phyloP scores from a whole-genome alignment of 2,113 vertebrate genomes.

The Elephas maximus region DNA sequence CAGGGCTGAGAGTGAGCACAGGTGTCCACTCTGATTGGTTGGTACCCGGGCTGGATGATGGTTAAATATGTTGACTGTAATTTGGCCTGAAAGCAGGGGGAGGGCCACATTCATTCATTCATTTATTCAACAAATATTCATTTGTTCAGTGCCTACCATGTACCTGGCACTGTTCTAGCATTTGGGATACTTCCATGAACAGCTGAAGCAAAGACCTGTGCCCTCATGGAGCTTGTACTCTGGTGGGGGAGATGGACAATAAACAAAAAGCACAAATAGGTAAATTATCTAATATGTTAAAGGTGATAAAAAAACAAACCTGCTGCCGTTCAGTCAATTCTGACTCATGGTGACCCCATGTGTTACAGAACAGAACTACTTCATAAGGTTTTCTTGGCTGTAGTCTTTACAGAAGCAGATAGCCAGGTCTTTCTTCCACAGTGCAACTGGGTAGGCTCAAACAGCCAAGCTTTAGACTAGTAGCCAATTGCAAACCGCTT shows the following conservation, averaged over 20 bases:
- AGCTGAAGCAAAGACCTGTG: background rate
- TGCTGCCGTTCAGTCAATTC: background rate
- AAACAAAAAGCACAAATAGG: rapidly evolving
- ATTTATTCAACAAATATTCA: background rate
- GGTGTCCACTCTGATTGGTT: background rate
- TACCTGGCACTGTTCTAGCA: background rate
- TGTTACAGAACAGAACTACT: background rate
- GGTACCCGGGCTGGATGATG: too few species aligned
- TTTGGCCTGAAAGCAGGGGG: background rate
- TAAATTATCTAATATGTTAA: background rate
- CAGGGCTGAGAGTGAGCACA: rapidly evolving
- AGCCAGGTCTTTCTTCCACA: background rate
- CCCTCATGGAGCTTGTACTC: background rate
- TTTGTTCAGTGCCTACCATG: rapidly evolving
- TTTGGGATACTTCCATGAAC: background rate
- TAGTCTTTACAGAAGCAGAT: background rate
- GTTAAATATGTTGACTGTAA: background rate
- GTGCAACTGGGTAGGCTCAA: background rate
- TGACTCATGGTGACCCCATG: background rate
- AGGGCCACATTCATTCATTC: too few species aligned
- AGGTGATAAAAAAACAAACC: background rate
- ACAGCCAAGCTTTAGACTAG: background rate
- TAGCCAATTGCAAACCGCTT: background rate
- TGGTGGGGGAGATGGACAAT: rapidly evolving
- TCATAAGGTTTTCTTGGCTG: background rate